Conservation (phyloP, 92 coral and sea anemone species). For the Zoanthus gigantus region DNA sequence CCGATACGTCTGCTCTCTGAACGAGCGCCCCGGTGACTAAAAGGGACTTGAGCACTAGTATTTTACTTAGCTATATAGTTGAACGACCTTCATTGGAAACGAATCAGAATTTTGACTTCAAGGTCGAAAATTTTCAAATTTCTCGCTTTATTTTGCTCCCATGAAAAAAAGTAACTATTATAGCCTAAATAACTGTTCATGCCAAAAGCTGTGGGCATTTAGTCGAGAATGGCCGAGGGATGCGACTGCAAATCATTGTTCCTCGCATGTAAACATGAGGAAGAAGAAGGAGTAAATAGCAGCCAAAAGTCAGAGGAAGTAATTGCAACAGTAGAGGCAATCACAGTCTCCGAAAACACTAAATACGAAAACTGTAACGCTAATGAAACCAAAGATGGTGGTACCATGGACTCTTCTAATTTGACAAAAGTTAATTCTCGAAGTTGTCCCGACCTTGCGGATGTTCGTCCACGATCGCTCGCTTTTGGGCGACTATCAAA, state of each 20-base stretch:
- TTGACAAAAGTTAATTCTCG: constrained; percentile 40
- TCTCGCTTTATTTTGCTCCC: not conserved
- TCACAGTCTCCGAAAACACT: not conserved
- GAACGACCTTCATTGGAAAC: not conserved
- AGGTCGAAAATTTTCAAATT: not conserved
- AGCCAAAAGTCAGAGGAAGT: not conserved
- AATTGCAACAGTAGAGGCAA: not conserved
- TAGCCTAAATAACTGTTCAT: not conserved
- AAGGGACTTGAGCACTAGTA: constrained; percentile 21
- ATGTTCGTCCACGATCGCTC: constrained; percentile 49
- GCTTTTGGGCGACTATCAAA: constrained; percentile 57
- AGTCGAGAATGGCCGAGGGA: constrained; percentile 37
- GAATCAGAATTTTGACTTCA: not conserved
- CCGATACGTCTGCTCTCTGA: too few species aligned
- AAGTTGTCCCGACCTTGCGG: constrained; percentile 60
- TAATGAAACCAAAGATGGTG: constrained; percentile 6
- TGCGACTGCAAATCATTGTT: constrained; percentile 23
- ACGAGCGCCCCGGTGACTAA: too few species aligned
- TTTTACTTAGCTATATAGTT: not conserved
- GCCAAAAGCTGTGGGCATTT: not conserved
- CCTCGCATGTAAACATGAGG: constrained; percentile 3
- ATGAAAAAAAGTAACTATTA: not conserved
- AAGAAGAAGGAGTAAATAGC: not conserved
- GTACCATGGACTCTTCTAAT: constrained; percentile 13
- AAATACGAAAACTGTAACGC: not conserved